These are phyloP conservation scores for Netelia inedita DNA, from an alignment of 2,888 invertebrate genomes.

Conservation along the genomic window DNA sequence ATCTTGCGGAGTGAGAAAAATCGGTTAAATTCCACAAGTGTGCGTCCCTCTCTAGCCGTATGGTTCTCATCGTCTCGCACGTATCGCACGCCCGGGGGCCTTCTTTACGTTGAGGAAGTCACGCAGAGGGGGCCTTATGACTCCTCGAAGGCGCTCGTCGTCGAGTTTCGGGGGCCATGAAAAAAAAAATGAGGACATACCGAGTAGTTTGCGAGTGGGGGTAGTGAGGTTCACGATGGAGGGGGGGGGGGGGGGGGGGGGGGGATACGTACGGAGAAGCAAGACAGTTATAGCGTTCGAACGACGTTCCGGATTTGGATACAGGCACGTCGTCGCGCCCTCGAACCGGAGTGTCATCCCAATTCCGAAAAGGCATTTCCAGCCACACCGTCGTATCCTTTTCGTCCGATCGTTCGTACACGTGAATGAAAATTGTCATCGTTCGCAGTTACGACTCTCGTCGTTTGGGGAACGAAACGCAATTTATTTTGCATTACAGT, in stretches of 20 bases:
- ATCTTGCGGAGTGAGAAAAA: slow-evolving; percentile 12
- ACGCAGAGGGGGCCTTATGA: slow-evolving; percentile 67
- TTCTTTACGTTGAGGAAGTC: slow-evolving; percentile 78
- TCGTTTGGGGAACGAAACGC: not conserved
- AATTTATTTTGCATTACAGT: not conserved
- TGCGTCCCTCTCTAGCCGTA: slow-evolving; percentile 38
- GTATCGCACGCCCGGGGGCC: slow-evolving; percentile 53
- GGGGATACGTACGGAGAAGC: slow-evolving; percentile 36
- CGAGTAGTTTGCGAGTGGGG: slow-evolving; percentile 53
- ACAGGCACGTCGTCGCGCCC: slow-evolving; percentile 59
- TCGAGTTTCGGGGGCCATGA: slow-evolving; percentile 70
- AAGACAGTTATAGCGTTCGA: slow-evolving; percentile 36
- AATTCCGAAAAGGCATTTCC: slow-evolving; percentile 70
- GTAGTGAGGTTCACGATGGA: not conserved
- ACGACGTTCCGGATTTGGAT: slow-evolving; percentile 78
- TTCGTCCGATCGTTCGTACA: not conserved
- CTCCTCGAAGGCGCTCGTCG: slow-evolving; percentile 38
- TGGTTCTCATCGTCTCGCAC: slow-evolving; percentile 37
- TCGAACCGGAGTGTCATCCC: slow-evolving; percentile 71
- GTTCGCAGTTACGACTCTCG: not conserved
- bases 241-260: slow-evolving; percentile 17
- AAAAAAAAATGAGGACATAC: slow-evolving; percentile 81
- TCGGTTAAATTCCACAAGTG: slow-evolving; percentile 66
- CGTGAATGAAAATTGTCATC: slow-evolving; percentile 21
- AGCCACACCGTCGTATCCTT: not conserved